These are phyloP conservation scores for Cistogaster globosa DNA, from an alignment of 2,888 invertebrate species.

Conservation along the genomic window DNA sequence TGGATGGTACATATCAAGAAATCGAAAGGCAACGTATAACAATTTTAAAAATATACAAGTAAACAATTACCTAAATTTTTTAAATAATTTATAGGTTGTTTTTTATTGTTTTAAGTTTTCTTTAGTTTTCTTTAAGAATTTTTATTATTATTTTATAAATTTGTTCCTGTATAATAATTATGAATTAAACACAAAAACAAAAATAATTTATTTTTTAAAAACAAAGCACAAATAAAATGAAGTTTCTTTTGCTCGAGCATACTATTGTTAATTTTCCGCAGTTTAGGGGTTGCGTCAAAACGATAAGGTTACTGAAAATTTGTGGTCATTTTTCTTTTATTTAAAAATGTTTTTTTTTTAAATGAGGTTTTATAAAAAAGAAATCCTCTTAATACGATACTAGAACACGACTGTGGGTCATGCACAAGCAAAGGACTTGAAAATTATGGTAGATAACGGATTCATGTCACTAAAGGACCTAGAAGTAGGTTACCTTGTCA, in stretches of 20 bases:
- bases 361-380: no score
- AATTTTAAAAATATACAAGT: neutral
- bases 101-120: constrained; percentile 66
- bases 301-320: no score
- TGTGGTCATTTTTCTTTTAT: no score
- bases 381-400: no score
- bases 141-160: constrained; percentile 44
- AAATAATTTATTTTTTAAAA: constrained; percentile 68
- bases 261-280: neutral
- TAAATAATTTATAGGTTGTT: constrained; percentile 71
- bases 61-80: constrained; percentile 38
- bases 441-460: no score
- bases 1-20: constrained; percentile 65
- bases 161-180: constrained; percentile 70
- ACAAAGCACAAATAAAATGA: constrained; percentile 55
- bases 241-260: constrained; percentile 2
- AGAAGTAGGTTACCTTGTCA: neutral
- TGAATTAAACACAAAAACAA: constrained; percentile 54
- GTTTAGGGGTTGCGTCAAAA: neutral
- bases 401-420: no score
- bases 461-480: neutral
- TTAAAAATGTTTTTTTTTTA: no score
- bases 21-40: constrained; percentile 16
- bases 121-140: constrained; percentile 27
- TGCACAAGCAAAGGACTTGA: no score